Evolutionary conservation across 2,888 invertebrate genomes (phyloP), one percentile per base, ranked within the genome.

Genomic region (Ceraclea dissimilis): DNA sequence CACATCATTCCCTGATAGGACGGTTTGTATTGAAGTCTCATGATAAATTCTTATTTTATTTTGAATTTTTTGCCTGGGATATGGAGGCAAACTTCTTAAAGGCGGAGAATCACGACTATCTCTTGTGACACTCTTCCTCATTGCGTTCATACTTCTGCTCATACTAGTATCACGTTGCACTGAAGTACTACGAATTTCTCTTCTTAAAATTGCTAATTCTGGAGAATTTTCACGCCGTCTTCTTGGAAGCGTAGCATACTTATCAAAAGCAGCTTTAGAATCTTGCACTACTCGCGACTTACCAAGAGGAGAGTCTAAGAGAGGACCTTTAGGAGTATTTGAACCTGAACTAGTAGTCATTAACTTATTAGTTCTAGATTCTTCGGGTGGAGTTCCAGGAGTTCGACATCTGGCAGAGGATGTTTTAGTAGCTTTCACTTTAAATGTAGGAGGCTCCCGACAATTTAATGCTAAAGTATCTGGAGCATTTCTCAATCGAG

Each of bases 191-290:
- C 58, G 19, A 21, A 33, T 49, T 52, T 51, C 49, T 46, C 52
- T 51, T 17, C 44, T 26, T 21, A 50, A 34, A 31, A 39, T 39
- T n/a, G 53, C 50, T 20, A 49, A n/a, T 59, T 82, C 83, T 2
- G 79, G 76, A 1, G 82, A 82, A 62, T 79, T 82, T 52, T 85
- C 86, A 63, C 85, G 83, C 60, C 84, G 77, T 54, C 88, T 78
- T 39, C 91, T 79, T 0, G 91, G 90, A 44, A 91, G 69, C 0
- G 91, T 91, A 8, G 86, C 90, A 65, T 86, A 90, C 63, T 86
- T 85, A 66, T 88, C 89, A 11, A 85, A 76, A 0, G 84, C 78
- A 17, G 79, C 70, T 54, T 76, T 71, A 47, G 65, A 65, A 56
- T 74, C 75, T 8, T 65, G 65, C 43, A 44, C 47, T 44, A 52